These are phyloP conservation scores for Cetonia aurata DNA, from an alignment of 2,888 invertebrate species.

Conservation along the genomic window DNA sequence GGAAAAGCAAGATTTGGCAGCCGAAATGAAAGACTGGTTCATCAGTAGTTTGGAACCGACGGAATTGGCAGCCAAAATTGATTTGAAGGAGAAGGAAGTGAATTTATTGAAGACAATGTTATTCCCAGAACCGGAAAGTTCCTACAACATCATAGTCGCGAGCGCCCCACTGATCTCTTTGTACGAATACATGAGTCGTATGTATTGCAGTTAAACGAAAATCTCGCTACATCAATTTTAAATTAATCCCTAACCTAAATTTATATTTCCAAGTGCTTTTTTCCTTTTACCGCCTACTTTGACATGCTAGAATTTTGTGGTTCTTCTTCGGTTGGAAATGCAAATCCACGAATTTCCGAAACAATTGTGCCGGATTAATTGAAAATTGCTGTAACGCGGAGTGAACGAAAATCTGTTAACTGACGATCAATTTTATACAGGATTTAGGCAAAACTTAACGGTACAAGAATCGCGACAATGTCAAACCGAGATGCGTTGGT, in stretches of 20 bases:
- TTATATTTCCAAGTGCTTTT: no score
- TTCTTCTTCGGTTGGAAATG: no score
- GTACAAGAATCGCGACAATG: slow-evolving; percentile 53
- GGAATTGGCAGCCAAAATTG: slow-evolving; percentile 2
- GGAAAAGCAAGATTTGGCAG: slow-evolving; percentile 8
- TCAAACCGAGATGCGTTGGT: slow-evolving; percentile 70
- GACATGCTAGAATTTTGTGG: no score
- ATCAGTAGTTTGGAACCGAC: not conserved
- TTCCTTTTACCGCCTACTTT: no score
- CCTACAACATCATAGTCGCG: slow-evolving; percentile 12
- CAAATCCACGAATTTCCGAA: no score
- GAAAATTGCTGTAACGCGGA: no score
- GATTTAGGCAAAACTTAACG: slow-evolving; percentile 46
- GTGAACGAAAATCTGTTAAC: no score
- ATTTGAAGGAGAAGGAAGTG: not conserved
- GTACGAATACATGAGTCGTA: slow-evolving; percentile 3
- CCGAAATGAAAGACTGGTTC: slow-evolving; percentile 30
- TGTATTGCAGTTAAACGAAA: no score
- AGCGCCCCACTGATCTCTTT: not conserved
- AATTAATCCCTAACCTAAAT: no score
- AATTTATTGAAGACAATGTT: slow-evolving; percentile 3
- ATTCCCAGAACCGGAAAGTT: slow-evolving; percentile 16
- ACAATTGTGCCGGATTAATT: no score
- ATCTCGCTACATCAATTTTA: no score
- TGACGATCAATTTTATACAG: not conserved